Conservation (phyloP, 1,140 invertebrate species). For the Drosophila truncata region DNA sequence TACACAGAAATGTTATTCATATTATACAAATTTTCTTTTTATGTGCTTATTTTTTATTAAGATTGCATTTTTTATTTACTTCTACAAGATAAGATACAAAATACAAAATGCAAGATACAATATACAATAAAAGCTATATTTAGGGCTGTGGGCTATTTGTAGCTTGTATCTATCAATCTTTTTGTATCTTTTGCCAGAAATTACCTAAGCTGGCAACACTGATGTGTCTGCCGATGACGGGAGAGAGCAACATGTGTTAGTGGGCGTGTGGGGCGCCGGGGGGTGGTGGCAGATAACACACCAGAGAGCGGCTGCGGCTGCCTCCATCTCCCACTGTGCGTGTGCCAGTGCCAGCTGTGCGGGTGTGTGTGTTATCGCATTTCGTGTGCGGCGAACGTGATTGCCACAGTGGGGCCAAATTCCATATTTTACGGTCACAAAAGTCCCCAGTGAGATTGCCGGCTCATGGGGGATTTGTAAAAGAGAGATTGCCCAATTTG, state of each 20-base stretch:
- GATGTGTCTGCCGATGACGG: background rate
- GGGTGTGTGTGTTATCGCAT: constrained; percentile 64
- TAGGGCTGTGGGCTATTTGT: too few species aligned
- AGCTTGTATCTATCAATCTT: too few species aligned
- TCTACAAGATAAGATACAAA: too few species aligned
- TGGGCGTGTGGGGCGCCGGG: constrained; percentile 10
- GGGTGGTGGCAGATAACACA: constrained; percentile 13
- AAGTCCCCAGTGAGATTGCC: constrained; percentile 3
- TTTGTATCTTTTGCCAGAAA: too few species aligned
- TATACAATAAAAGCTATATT: too few species aligned
- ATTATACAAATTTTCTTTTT: too few species aligned
- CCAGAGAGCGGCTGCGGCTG: constrained; percentile 18
- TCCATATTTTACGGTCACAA: background rate
- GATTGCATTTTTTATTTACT: too few species aligned
- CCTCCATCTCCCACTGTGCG: constrained; percentile 19
- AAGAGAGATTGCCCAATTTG: constrained; percentile 7
- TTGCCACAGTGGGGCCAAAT: constrained; percentile 62
- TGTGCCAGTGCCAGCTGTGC: constrained; percentile 31
- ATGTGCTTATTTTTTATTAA: too few species aligned
- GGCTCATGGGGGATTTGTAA: background rate
- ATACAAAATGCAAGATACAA: too few species aligned
- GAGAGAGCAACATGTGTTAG: constrained; percentile 43
- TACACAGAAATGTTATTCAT: too few species aligned
- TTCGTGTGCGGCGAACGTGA: constrained; percentile 77
- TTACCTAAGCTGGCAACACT: background rate